These are phyloP conservation scores for Uromys caudimaculatus DNA, from an alignment of 2,797 vertebrate species.

Conservation along the genomic window DNA sequence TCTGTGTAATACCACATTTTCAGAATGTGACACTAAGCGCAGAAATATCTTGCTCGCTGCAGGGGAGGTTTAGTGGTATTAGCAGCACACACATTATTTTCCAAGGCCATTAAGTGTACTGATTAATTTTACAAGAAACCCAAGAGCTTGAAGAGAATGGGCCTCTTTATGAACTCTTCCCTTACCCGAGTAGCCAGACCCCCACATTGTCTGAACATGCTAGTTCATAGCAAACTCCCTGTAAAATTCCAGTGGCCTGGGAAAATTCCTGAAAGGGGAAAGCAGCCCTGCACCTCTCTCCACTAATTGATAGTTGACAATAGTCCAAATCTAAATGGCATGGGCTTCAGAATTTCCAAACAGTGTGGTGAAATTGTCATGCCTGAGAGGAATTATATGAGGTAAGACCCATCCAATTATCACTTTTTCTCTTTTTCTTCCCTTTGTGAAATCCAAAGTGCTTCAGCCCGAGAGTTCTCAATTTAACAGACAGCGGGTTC, in stretches of 20 bases:
- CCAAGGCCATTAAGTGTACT: slow-evolving; percentile 52
- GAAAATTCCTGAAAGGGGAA: slow-evolving; percentile 63
- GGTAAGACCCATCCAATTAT: slow-evolving; percentile 26
- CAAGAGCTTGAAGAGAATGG: slow-evolving; percentile 65
- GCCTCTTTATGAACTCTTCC: slow-evolving; percentile 65
- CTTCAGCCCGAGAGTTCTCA: slow-evolving; percentile 15
- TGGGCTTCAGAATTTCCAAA: slow-evolving; percentile 68
- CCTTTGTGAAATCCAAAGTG: slow-evolving; percentile 52
- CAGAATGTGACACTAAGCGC: slow-evolving; percentile 15
- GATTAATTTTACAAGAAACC: slow-evolving; percentile 74
- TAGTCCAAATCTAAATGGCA: slow-evolving; percentile 76
- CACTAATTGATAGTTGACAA: slow-evolving; percentile 78
- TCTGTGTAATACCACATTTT: neutral
- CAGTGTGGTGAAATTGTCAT: slow-evolving; percentile 52
- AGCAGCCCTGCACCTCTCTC: slow-evolving; percentile 53
- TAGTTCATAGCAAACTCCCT: slow-evolving; percentile 55
- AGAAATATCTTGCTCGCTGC: neutral
- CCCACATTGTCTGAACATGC: slow-evolving; percentile 57
- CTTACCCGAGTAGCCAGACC: slow-evolving; percentile 45
- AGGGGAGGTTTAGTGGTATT: slow-evolving; percentile 32
- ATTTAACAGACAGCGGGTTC: slow-evolving; percentile 30
- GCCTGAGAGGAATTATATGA: slow-evolving; percentile 43
- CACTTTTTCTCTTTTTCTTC: neutral
- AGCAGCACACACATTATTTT: slow-evolving; percentile 56
- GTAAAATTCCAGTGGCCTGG: slow-evolving; percentile 73